Conservation (phyloP, 2,888 invertebrate genomes). For the Epiblema foenella region DNA sequence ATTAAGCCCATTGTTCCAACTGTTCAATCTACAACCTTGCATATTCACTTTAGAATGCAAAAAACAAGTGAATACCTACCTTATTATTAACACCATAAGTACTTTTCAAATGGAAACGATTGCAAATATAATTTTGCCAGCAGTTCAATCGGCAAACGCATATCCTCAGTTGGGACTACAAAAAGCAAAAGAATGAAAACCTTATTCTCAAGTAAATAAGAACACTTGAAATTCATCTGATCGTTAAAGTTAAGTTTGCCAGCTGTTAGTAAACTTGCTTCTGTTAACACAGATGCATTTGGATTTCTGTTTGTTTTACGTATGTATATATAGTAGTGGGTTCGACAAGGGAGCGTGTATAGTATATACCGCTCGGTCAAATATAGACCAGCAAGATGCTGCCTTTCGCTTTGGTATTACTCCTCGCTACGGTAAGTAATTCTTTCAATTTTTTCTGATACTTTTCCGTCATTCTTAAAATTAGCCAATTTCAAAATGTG, state of each 20-base stretch:
- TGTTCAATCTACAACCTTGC: slow-evolving; percentile 47
- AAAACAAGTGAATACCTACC: slow-evolving; percentile 44
- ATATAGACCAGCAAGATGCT: slow-evolving; percentile 73
- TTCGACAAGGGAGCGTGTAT: slow-evolving; percentile 63
- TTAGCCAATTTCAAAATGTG: too few relatives aligned
- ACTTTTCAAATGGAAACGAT: not conserved
- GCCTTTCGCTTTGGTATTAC: slow-evolving; percentile 68
- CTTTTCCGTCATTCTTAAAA: not conserved
- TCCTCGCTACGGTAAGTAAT: slow-evolving; percentile 71
- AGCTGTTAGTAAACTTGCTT: slow-evolving; percentile 49
- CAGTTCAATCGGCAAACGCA: slow-evolving; percentile 49
- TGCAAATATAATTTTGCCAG: slow-evolving; percentile 7
- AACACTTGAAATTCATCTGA: not conserved
- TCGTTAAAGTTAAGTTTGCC: slow-evolving; percentile 5
- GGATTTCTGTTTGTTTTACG: slow-evolving; percentile 56
- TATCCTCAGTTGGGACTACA: not conserved
- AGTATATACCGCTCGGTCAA: slow-evolving; percentile 77
- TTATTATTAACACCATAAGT: slow-evolving; percentile 9
- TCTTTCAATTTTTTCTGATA: slow-evolving; percentile 43
- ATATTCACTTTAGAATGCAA: not conserved
- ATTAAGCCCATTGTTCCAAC: slow-evolving; percentile 67
- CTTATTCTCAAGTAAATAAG: slow-evolving; percentile 21
- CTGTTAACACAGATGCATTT: slow-evolving; percentile 66
- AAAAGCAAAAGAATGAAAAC: slow-evolving; percentile 44
- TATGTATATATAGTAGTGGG: slow-evolving; percentile 71